Base-by-base conservation (phyloP, 2,888 invertebrate species). In the Augiades crinisus region DNA sequence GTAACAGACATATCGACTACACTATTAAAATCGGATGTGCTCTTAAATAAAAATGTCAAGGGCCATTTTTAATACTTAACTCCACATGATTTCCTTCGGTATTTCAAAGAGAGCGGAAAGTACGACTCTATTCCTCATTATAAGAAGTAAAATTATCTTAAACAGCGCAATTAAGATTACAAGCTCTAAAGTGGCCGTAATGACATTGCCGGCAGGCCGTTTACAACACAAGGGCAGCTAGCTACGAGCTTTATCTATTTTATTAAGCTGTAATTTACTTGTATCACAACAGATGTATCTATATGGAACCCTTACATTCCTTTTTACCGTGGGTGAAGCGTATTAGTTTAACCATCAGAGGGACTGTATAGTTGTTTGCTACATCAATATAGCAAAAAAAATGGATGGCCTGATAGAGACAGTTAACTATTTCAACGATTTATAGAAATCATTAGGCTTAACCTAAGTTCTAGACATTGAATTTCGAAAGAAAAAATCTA, bases 101-200 rank as follows among this genome's bases (percentile, higher is more conserved):
- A 33, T 45, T 10, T 45, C 22, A 45, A 45, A 45, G 33, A 14
- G 27, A 14, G 17, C 5, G 8, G 22, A 33, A 34, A 10, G 44
- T 22, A 45, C 34, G 44, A 45, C 34, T 34, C 30, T 34, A 45
- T 45, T 13, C 12, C 44, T 45, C 44, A 34, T 45, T 45, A 45
- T 45, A 45, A 69, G 68, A 61, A 65, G 60, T 67, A 64, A 64
- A 69, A 72, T 68, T 76, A 81, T 80, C 80, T 81, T 70, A 72
- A 78, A 75, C 69, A 68, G 58, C 51, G 67, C 67, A 71, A 75
- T 81, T 78, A 77, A 79, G 81, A 79, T 80, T 75, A 74, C 67
- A 59, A 56, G 59, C 64, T 67, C 58, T 61, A 70, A 74, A 77
- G 75, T 78, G 76, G 68, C 65, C 65, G 67, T 72, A 74, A 74